These are phyloP conservation scores for Catharus bicknelli DNA, from an alignment of 2,113 vertebrate genomes.

Conservation along the genomic window DNA sequence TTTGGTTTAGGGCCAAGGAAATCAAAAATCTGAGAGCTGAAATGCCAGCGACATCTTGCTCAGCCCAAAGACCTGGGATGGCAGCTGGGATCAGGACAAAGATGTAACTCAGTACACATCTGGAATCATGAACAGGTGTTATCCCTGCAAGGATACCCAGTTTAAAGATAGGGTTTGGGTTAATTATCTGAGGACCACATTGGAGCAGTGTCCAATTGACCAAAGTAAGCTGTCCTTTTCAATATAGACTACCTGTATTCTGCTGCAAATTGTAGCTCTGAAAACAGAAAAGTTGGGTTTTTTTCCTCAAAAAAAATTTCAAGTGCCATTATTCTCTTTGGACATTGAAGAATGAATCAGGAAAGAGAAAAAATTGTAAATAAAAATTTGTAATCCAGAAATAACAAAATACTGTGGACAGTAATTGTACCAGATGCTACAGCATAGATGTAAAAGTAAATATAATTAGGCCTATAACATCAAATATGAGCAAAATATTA, in stretches of 20 bases:
- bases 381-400: not conserved
- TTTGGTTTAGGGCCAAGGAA: not conserved
- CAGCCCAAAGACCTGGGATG: not conserved
- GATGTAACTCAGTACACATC: not conserved
- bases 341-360: not conserved
- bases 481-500: not conserved
- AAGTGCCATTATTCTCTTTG: not conserved
- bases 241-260: not conserved
- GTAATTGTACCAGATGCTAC: not conserved
- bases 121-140: not conserved
- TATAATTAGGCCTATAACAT: not conserved
- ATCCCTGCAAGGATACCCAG: not conserved
- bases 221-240: not conserved
- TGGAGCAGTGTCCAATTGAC: not conserved
- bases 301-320: not conserved
- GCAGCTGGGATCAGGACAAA: not conserved
- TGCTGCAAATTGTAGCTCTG: not conserved
- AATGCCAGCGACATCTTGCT: not conserved
- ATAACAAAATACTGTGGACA: not conserved
- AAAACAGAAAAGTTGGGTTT: not conserved
- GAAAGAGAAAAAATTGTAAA: not conserved
- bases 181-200: not conserved
- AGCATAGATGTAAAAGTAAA: not conserved
- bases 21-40: not conserved
- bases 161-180: not conserved